Percentiles rank a stretch among this genome's conserved stretches.
phyloP scores from a whole-genome alignment of 2,888 invertebrate genomes.

The Caradrina clavipalpis region DNA sequence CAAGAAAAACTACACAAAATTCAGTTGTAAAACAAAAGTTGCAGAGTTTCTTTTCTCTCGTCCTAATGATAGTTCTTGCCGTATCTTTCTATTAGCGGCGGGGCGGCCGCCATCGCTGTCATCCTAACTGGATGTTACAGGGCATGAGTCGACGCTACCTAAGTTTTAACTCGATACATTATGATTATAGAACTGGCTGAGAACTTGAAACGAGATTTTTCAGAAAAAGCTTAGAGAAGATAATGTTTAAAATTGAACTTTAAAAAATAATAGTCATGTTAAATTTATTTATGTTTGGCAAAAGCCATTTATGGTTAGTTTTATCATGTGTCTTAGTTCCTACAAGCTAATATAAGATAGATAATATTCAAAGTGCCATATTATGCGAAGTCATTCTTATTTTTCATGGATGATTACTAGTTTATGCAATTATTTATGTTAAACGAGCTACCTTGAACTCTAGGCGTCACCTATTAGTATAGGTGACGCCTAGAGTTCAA shows the following conservation, averaged over 20 bases:
- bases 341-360: too few relatives aligned
- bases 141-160: constrained; percentile 28
- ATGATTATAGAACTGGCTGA: constrained; percentile 38
- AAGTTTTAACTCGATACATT: constrained; percentile 61
- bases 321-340: too few relatives aligned
- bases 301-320: too few relatives aligned
- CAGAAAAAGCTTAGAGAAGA: constrained; percentile 14
- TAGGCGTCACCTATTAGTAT: background rate
- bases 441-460: background rate
- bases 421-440: background rate
- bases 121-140: constrained; percentile 65
- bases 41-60: constrained; percentile 48
- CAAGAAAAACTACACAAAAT: constrained; percentile 59
- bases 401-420: background rate
- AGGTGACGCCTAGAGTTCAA: too few relatives aligned
- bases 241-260: background rate
- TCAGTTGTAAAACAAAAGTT: constrained; percentile 51
- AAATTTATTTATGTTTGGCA: too few relatives aligned
- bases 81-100: constrained; percentile 71
- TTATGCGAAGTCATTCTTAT: background rate
- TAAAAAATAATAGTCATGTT: background rate
- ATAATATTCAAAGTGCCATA: too few relatives aligned
- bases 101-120: constrained; percentile 59
- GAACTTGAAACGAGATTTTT: constrained; percentile 27
- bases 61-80: constrained; percentile 74